Evolutionary conservation across 1,140 invertebrate genomes (phyloP).

Genomic region (Heterodera schachtii): DNA sequence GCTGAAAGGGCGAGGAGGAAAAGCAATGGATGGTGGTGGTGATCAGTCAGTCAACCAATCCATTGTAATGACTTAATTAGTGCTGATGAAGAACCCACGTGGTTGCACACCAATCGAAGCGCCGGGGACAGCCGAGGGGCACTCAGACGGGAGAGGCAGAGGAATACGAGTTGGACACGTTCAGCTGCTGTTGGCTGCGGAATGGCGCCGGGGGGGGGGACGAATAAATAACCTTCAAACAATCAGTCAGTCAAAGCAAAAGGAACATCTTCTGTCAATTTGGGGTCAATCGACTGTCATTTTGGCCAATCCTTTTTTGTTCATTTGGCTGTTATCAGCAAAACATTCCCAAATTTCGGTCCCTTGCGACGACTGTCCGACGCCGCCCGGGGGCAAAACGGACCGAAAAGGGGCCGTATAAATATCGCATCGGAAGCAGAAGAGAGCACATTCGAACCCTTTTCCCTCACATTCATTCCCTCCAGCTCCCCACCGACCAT

Average conservation of each 20-base stretch:
- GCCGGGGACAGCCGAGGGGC: conserved; percentile 42
- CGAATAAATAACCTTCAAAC: not conserved
- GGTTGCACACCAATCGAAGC: conserved; percentile 46
- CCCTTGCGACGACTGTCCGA: not conserved
- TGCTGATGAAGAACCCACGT: conserved; percentile 13
- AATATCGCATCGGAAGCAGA: not conserved
- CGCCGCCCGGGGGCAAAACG: not conserved
- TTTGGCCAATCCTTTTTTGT: not conserved
- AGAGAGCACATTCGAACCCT: not conserved
- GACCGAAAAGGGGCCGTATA: too few species aligned
- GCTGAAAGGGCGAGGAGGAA: not conserved
- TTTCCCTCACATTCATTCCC: not conserved
- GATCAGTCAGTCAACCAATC: too few species aligned
- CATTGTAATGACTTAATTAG: too few species aligned
- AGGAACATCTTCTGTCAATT: not conserved
- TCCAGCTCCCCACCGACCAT: too few species aligned
- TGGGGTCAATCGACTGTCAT: not conserved
- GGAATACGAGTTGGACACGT: not conserved
- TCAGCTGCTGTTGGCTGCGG: conserved; percentile 4
- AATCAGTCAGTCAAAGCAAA: not conserved
- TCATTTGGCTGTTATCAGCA: not conserved
- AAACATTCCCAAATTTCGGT: not conserved
- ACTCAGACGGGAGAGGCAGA: not conserved
- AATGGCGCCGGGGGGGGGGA: conserved; percentile 48
- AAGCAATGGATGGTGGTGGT: too few species aligned